Percentiles rank a stretch among this genome's conserved stretches.
Conservation (phyloP, 2,888 invertebrate species). For the Agrypnus murinus region DNA sequence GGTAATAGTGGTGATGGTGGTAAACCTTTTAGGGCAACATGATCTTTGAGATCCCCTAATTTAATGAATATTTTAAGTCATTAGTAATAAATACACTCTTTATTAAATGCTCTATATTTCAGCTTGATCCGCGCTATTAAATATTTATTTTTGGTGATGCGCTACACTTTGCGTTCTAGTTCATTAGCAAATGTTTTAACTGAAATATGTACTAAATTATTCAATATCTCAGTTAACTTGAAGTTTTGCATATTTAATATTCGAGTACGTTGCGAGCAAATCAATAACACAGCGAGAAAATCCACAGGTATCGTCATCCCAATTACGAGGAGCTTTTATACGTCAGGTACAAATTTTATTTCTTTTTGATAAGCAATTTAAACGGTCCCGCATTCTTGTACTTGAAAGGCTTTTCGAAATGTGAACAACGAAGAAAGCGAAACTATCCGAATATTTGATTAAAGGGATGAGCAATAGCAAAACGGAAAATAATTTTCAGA, state of each 20-base stretch:
- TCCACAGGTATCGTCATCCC: conserved; percentile 31
- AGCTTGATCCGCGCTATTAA: conserved; percentile 27
- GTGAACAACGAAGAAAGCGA: conserved; percentile 27
- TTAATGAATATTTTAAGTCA: conserved; percentile 8
- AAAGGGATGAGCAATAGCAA: conserved; percentile 56
- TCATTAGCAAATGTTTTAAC: conserved; percentile 50
- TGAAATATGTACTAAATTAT: conserved; percentile 45
- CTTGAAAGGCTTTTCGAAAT: conserved; percentile 31
- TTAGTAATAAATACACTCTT: conserved; percentile 30
- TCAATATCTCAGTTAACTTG: conserved; percentile 38
- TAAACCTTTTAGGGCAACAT: background rate
- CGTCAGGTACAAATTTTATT: conserved; percentile 28
- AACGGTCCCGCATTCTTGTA: conserved; percentile 18
- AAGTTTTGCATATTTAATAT: conserved; percentile 44
- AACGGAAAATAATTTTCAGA: conserved; percentile 56
- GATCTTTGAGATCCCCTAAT: background rate
- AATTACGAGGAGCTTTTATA: conserved; percentile 30
- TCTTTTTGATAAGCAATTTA: conserved; percentile 38
- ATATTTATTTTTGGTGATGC: conserved; percentile 42
- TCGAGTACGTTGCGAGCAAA: conserved; percentile 16
- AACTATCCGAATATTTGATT: conserved; percentile 53
- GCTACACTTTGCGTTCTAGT: conserved; percentile 40
- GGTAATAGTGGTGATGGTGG: too few species aligned
- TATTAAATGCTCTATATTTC: conserved; percentile 23
- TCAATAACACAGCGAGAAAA: conserved; percentile 38